phyloP scores from a whole-genome alignment of 1,140 invertebrate species.

The Rhagoletis zephyria region DNA sequence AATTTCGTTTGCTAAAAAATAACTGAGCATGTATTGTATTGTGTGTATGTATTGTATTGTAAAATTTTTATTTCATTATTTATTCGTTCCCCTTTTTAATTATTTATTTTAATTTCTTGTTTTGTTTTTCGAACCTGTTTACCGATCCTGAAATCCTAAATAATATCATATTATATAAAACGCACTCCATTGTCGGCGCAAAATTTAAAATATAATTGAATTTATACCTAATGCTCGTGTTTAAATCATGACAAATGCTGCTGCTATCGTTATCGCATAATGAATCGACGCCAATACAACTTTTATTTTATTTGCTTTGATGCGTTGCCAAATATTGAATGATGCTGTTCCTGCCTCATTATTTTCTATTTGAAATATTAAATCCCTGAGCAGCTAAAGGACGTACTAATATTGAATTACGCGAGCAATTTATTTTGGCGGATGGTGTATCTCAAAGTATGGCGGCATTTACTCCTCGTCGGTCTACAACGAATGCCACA shows the following conservation, averaged over 20 bases:
- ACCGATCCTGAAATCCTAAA: conserved; percentile 42
- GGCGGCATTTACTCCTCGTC: conserved; percentile 93
- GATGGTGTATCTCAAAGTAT: conserved; percentile 97
- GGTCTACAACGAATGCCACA: conserved; percentile 86
- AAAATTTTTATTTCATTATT: neutral
- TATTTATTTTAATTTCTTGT: conserved; percentile 21
- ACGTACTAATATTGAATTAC: conserved; percentile 98
- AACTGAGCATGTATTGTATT: too few relatives aligned
- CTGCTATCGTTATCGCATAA: neutral
- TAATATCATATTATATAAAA: conserved; percentile 25
- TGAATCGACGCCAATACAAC: conserved; percentile 10
- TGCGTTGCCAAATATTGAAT: neutral
- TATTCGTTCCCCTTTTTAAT: conserved; percentile 12
- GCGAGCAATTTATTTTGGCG: conserved; percentile 98
- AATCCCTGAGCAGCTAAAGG: conserved; percentile 88
- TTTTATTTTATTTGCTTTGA: neutral
- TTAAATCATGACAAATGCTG: conserved; percentile 14
- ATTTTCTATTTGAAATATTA: conserved; percentile 1
- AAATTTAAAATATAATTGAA: conserved; percentile 1
- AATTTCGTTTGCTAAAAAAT: neutral
- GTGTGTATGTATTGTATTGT: neutral
- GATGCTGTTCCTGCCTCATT: neutral
- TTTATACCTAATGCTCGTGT: neutral
- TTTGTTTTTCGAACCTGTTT: conserved; percentile 44
- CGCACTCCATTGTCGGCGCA: neutral